Percentiles rank a stretch among this genome's conserved stretches.
These are phyloP conservation scores for Desmodus rotundus DNA, from an alignment of 2,113 vertebrate species.

Conservation along the genomic window DNA sequence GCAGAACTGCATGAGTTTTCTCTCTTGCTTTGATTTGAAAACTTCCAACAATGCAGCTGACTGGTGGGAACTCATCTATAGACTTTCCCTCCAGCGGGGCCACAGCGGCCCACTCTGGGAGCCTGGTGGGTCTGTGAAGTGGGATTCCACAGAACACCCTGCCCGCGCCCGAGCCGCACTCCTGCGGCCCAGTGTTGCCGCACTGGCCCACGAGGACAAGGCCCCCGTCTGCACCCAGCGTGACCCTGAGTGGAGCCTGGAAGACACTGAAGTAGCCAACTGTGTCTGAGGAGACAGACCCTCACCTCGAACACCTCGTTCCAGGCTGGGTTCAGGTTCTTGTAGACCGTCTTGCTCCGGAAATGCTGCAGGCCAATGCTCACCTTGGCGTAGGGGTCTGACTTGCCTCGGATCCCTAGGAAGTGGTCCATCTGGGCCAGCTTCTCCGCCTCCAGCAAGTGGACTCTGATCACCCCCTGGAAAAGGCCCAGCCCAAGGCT, in stretches of 20 bases:
- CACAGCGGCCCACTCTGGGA: neutral
- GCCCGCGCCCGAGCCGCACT: too few relatives aligned
- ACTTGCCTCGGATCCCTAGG: constrained; percentile 93
- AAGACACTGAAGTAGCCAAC: neutral
- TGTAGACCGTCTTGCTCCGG: constrained; percentile 90
- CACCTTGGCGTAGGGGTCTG: constrained; percentile 91
- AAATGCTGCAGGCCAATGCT: constrained; percentile 84
- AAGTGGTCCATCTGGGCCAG: constrained; percentile 91
- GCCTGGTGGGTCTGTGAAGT: neutral
- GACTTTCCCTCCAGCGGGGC: neutral
- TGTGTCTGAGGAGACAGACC: neutral
- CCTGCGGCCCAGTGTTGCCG: neutral
- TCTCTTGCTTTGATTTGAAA: neutral
- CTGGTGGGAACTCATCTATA: neutral
- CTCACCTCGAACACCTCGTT: constrained; percentile 93
- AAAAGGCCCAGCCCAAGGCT: constrained; percentile 3
- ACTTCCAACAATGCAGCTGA: neutral
- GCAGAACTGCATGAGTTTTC: neutral
- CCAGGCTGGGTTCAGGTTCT: constrained; percentile 90
- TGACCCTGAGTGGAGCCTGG: neutral
- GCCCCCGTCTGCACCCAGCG: neutral
- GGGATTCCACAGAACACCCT: too few relatives aligned
- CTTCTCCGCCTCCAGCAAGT: constrained; percentile 88
- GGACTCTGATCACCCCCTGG: constrained; percentile 93
- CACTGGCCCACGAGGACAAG: neutral